Evolutionary conservation across 35 echinoderm and acorn worm species (phyloP).

Genomic region (Strongylocentrotus purpuratus): DNA sequence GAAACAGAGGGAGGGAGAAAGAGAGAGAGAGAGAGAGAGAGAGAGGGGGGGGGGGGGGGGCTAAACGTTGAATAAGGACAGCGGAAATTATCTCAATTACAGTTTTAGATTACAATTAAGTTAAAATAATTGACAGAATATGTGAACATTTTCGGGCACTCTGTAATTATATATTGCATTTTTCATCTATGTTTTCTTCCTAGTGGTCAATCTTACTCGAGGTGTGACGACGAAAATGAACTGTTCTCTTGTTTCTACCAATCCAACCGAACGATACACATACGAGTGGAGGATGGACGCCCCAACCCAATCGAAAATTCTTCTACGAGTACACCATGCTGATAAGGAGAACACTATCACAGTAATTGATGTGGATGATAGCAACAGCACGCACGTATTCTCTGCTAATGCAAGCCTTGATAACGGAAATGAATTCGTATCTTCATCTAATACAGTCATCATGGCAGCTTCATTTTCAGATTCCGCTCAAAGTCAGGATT

Average conservation of each 20-base stretch:
- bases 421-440: neutral
- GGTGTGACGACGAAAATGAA: neutral
- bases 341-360: neutral
- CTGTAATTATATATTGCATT: neutral
- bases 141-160: neutral
- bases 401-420: neutral
- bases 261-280: neutral
- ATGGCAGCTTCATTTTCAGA: neutral
- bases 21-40: too few relatives aligned
- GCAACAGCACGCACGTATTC: neutral
- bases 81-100: too few relatives aligned
- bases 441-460: neutral
- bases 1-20: too few relatives aligned
- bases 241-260: neutral
- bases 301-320: neutral
- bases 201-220: neutral
- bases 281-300: neutral
- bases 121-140: neutral
- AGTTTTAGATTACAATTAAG: neutral
- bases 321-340: neutral
- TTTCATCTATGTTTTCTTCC: neutral
- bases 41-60: too few relatives aligned
- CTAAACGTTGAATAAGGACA: too few relatives aligned
- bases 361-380: neutral
- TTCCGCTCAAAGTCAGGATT: neutral